Evolutionary conservation across 2,888 invertebrate species (phyloP).

Genomic region (Cyclophora albipunctata): DNA sequence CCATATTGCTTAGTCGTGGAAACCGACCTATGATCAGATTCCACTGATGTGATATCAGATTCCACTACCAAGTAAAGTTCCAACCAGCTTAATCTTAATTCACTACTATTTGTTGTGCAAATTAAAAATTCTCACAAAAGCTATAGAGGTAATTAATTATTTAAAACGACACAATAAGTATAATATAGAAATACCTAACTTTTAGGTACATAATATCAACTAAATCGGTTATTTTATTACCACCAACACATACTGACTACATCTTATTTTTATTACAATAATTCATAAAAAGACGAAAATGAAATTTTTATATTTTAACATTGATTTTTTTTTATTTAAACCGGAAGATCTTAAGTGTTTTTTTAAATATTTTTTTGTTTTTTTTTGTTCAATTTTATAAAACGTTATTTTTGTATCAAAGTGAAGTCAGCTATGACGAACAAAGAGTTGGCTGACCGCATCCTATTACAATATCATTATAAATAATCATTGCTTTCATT

Average conservation of each 20-base stretch:
- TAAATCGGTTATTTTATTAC: constrained; percentile 68
- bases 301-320: constrained; percentile 52
- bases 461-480: constrained; percentile 51
- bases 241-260: constrained; percentile 70
- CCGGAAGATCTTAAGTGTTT: constrained; percentile 70
- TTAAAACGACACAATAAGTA: constrained; percentile 72
- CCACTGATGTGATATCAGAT: too few species aligned
- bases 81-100: constrained; percentile 42
- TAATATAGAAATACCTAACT: constrained; percentile 67
- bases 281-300: constrained; percentile 68
- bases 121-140: constrained; percentile 67
- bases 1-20: too few species aligned
- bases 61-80: too few species aligned
- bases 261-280: constrained; percentile 63
- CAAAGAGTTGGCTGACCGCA: constrained; percentile 61
- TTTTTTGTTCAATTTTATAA: constrained; percentile 58
- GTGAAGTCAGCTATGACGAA: constrained; percentile 65
- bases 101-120: constrained; percentile 72
- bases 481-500: constrained; percentile 72
- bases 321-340: constrained; percentile 48
- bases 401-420: constrained; percentile 73
- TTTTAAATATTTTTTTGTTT: constrained; percentile 47
- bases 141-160: constrained; percentile 67
- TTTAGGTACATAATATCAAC: constrained; percentile 64
- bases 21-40: too few species aligned